These are phyloP conservation scores for Euplexia lucipara DNA, from an alignment of 2,888 invertebrate species.

Conservation along the genomic window DNA sequence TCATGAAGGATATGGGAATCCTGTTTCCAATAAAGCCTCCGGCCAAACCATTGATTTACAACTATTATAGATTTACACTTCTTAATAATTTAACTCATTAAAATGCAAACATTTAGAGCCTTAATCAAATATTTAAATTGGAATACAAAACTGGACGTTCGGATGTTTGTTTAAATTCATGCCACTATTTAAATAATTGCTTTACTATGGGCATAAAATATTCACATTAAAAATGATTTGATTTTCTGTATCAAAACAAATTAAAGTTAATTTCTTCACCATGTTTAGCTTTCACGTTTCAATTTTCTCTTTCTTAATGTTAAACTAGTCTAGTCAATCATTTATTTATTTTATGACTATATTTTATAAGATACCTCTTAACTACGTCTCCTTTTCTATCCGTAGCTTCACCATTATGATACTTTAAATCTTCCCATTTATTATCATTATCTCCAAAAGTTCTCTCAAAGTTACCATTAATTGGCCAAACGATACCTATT, in stretches of 20 bases:
- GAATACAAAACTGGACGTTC: conserved; percentile 45
- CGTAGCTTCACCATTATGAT: not conserved
- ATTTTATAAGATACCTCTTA: not conserved
- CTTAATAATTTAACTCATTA: conserved; percentile 56
- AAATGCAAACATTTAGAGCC: conserved; percentile 56
- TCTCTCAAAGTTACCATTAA: conserved; percentile 37
- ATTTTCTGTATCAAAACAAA: conserved; percentile 22
- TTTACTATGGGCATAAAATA: conserved; percentile 39
- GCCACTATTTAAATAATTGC: conserved; percentile 46
- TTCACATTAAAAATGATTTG: conserved; percentile 40
- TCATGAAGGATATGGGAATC: conserved; percentile 34
- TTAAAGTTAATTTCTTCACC: conserved; percentile 13
- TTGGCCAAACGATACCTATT: conserved; percentile 51
- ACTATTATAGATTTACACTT: conserved; percentile 49
- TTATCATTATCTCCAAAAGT: conserved; percentile 24
- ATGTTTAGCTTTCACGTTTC: conserved; percentile 25
- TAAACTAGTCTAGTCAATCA: not conserved
- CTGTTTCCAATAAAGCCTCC: conserved; percentile 34
- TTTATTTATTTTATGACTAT: not conserved
- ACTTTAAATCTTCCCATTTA: conserved; percentile 19
- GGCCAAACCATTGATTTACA: conserved; percentile 40
- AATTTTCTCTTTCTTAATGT: not conserved
- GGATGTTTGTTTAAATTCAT: conserved; percentile 58
- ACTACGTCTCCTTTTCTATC: not conserved
- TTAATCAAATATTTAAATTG: conserved; percentile 66